Base-by-base conservation (phyloP, 2,888 invertebrate species). In the Camptogramma bilineatum region DNA sequence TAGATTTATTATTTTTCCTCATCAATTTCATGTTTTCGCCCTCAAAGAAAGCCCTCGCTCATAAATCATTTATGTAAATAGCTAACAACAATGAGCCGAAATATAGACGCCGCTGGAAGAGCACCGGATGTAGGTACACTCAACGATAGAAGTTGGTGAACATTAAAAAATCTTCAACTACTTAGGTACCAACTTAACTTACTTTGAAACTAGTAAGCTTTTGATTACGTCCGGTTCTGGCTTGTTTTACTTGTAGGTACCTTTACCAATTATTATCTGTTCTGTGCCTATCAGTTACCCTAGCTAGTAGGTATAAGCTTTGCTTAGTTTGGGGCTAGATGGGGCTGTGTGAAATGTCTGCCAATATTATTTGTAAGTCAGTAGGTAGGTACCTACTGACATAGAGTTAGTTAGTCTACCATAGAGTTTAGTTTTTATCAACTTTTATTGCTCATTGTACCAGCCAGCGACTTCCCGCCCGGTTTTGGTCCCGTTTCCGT, bases 31-130 rank as follows among this genome's bases (percentile, higher is more conserved):
- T 74, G 63, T 73, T 73, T 74, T 71, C 69, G 64, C 68, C 72
- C 67, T 75, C 71, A 75, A 84, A 82, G 82, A 80, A 82, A 79
- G 75, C 74, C 75, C 68, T 69, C 64, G 73, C 71, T 76, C 81
- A 79, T 87, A 84, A 86, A 86, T 87, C 84, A 87, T 85, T 86
- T 87, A 87, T 86, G 87, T 78, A 86, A 87, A 87, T 85, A 83
- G 77, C 77, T 73, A 79, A 79, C 83, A 85, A 87, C 86, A 87
- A 86, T 84, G 84, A 82, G 79, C 79, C 78, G 76, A 85, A 86
- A 85, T 85, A 84, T 83, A 85, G 82, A 74, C 77, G 77, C 79
- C 78, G 79, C 75, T 83, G 78, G 78, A 79, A 75, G 76, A 76
- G 76, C 79, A 70, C 79, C 84, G 87, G 87, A 87, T 76, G 81